Evolutionary conservation across 2,113 vertebrate species (phyloP), one percentile per base, ranked within the genome.

Genomic region (Mustela nigripes): DNA sequence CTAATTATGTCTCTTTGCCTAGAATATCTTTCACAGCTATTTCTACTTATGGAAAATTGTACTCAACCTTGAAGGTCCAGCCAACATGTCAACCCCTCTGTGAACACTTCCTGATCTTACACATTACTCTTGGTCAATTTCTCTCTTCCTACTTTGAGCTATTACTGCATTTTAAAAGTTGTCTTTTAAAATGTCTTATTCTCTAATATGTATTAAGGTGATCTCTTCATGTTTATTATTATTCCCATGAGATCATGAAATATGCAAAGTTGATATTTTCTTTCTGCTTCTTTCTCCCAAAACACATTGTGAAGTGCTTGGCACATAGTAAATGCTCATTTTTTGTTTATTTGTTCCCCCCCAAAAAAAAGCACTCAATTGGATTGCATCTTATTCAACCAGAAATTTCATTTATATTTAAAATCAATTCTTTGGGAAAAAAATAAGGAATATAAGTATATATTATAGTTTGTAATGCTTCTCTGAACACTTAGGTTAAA

Each of bases 341-440:
- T 95, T 78, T 88, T 63, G 21, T 69, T 95, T 65, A 14, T 26
- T 82, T 60, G 5, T 82, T 74, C n/a, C 2, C 4, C n/a, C 2
- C 4, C 67, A 24, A 88, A 39, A 67, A 85, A 85, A 50, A 0
- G 24, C 33, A 11, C 28, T 85, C 31, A 63, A 67, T 42, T 65
- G 16, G 19, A 39, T 60, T 60, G 7, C 14, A 28, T 88, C 11
- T 91, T 80, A 58, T 33, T 91, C 26, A 58, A 42, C 11, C 10
- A 84, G 60, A 92, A 76, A 58, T 50, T 63, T 91, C 9, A 62
- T 48, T 73, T 74, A 28, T 92, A 45, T 92, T 86, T 96, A 58
- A 58, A 85, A 39, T 24, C 2, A 81, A 1, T 53, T 86, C 31
- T 91, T 87, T 63, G 42, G 5, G 28, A 18, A 56, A 80, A 53